phyloP scores from a whole-genome alignment of 2,797 vertebrate genomes.

The Scolopax bukidnonensis region DNA sequence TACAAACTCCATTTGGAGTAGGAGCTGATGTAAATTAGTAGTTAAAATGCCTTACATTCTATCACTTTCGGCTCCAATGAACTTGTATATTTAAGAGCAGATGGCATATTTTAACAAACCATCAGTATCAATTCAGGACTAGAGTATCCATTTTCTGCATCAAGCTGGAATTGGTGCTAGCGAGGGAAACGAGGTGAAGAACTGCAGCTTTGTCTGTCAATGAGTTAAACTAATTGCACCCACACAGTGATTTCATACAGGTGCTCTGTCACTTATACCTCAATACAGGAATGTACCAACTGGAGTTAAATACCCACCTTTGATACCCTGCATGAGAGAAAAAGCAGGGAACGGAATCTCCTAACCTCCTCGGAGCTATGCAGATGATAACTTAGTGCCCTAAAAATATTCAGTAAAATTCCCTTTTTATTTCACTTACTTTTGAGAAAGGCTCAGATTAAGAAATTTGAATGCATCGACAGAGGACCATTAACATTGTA shows the following conservation, averaged over 20 bases:
- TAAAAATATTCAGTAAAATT: neutral
- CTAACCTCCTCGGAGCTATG: neutral
- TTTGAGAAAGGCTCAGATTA: neutral
- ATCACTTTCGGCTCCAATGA: slow-evolving; percentile 59
- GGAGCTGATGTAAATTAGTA: slow-evolving; percentile 73
- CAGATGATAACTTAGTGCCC: neutral
- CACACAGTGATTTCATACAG: neutral
- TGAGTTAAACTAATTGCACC: neutral
- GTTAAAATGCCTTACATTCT: slow-evolving; percentile 52
- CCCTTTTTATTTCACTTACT: neutral
- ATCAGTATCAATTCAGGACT: slow-evolving; percentile 65
- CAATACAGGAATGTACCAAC: neutral
- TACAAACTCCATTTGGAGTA: slow-evolving; percentile 73
- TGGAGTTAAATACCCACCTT: neutral
- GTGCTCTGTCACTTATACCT: neutral
- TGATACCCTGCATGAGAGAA: neutral
- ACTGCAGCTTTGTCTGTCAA: neutral
- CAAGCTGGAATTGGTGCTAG: slow-evolving; percentile 1
- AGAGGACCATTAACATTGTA: neutral
- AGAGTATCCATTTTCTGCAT: slow-evolving; percentile 54
- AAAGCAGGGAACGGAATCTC: neutral
- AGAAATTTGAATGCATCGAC: neutral
- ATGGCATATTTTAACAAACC: slow-evolving; percentile 60
- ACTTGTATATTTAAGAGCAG: slow-evolving; percentile 28
- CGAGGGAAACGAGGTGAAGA: neutral